These are phyloP conservation scores for Dipodomys merriami DNA, from an alignment of 2,113 vertebrate genomes.

Conservation along the genomic window DNA sequence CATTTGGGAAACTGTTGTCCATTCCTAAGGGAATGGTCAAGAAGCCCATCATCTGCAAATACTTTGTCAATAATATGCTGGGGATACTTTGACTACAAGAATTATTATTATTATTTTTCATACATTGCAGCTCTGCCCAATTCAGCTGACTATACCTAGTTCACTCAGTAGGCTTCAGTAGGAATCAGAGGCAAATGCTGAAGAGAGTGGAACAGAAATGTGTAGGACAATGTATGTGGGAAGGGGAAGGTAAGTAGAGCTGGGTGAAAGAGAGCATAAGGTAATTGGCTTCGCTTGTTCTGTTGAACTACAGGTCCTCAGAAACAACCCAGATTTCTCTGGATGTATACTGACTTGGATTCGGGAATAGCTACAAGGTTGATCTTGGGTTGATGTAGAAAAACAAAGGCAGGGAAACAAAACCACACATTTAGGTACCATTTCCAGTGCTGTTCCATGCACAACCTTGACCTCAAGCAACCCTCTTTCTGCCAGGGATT, in stretches of 20 bases:
- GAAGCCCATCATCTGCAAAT: background rate
- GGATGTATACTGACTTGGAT: background rate
- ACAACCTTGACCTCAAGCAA: background rate
- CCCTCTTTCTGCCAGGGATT: background rate
- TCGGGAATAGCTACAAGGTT: background rate
- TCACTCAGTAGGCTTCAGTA: background rate
- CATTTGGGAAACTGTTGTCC: background rate
- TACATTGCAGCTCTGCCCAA: background rate
- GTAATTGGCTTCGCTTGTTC: background rate
- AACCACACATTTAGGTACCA: background rate
- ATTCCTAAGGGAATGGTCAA: background rate
- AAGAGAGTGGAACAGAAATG: background rate
- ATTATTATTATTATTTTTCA: background rate
- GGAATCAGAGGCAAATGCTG: background rate
- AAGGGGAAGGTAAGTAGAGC: background rate
- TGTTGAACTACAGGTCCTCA: background rate
- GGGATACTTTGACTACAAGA: background rate
- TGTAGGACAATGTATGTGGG: background rate
- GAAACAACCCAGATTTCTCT: background rate
- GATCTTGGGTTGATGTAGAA: background rate
- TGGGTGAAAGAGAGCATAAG: background rate
- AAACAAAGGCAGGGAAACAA: background rate
- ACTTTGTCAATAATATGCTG: conserved; percentile 9
- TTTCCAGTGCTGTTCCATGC: background rate
- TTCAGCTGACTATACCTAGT: background rate